A percentile compares a stretch with the other conserved stretches of the same genome.
Evolutionary conservation across 1,140 invertebrate species (phyloP).

Genomic region (Zeugodacus cucurbitae): DNA sequence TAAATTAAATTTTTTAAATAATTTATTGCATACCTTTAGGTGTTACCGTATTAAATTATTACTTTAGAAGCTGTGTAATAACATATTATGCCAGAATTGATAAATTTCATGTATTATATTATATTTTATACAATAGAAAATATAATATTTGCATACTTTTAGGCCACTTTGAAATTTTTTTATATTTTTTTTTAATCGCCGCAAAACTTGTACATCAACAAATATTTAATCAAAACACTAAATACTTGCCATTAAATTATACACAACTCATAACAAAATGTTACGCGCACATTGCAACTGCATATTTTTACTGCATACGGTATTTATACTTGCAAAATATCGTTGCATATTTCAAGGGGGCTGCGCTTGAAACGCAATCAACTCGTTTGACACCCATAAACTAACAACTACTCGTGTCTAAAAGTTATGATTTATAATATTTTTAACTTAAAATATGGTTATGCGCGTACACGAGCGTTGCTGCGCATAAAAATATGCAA

Average conservation of each 20-base stretch:
- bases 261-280: background rate
- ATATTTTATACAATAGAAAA: no score
- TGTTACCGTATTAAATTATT: no score
- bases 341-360: constrained; percentile 9
- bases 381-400: constrained; percentile 36
- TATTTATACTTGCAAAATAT: constrained; percentile 17
- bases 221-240: constrained; percentile 25
- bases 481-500: constrained; percentile 31
- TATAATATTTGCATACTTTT: background rate
- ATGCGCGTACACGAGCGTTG: background rate
- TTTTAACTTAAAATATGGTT: constrained; percentile 27
- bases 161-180: background rate
- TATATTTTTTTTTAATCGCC: background rate
- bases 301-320: background rate
- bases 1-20: no score
- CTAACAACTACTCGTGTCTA: constrained; percentile 21
- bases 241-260: background rate
- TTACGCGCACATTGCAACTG: background rate
- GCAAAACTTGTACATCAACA: background rate
- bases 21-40: background rate
- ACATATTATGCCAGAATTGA: no score
- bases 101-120: no score
- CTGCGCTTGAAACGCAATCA: constrained; percentile 27
- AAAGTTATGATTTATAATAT: constrained; percentile 38
- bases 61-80: no score